These are phyloP conservation scores for Sarcophaga rosellei DNA, from an alignment of 2,888 invertebrate species.

Conservation along the genomic window DNA sequence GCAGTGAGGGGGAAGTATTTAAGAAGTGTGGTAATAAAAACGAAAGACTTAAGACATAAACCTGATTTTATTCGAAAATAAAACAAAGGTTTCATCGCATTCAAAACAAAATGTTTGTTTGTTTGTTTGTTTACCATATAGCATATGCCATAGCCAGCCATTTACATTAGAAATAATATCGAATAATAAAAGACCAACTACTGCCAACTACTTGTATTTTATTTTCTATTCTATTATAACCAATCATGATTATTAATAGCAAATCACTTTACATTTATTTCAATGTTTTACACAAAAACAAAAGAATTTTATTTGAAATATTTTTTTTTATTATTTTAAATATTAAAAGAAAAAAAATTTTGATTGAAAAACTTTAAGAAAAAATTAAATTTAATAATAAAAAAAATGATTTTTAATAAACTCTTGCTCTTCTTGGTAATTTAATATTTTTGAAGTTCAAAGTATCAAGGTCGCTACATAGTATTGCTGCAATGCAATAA, in stretches of 20 bases:
- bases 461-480: background rate
- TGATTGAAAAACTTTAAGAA: background rate
- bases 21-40: background rate
- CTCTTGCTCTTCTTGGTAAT: background rate
- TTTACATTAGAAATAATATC: background rate
- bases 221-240: background rate
- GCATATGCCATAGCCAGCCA: background rate
- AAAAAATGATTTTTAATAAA: no score
- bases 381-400: background rate
- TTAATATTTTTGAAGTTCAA: background rate
- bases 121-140: background rate
- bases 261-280: background rate
- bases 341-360: background rate
- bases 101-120: background rate
- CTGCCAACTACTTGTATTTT: background rate
- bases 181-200: background rate
- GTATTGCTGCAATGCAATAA: no score
- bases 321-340: background rate
- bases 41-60: background rate
- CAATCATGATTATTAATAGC: background rate
- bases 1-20: background rate
- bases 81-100: background rate
- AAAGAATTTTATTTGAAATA: background rate
- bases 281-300: background rate
- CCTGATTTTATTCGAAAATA: background rate